A percentile compares a stretch with the other conserved stretches of the same genome.
Evolutionary conservation across 2,888 invertebrate species (phyloP).

Genomic region (Dusona sp.): DNA sequence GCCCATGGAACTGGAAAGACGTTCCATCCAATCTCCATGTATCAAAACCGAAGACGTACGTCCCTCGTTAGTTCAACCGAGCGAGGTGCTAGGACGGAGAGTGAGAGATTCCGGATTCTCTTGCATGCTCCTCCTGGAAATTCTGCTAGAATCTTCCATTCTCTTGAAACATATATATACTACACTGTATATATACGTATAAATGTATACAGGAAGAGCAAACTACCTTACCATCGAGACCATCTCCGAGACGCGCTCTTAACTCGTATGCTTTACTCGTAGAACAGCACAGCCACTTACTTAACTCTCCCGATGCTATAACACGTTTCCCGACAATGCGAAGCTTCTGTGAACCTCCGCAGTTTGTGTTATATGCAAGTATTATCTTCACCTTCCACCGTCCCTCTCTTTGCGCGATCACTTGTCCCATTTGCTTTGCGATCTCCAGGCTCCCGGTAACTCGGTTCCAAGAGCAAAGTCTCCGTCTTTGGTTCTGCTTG

Average conservation of each 20-base stretch:
- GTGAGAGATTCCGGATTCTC: slow-evolving; percentile 21
- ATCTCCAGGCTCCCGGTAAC: slow-evolving; percentile 28
- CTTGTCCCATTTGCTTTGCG: slow-evolving; percentile 60
- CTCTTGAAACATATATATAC: slow-evolving; percentile 5
- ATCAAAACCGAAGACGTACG: slow-evolving; percentile 79
- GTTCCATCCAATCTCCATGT: slow-evolving; percentile 77
- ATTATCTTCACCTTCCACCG: slow-evolving; percentile 56
- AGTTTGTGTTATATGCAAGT: slow-evolving; percentile 51
- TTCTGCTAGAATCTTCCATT: slow-evolving; percentile 16
- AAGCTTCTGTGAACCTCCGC: slow-evolving; percentile 43
- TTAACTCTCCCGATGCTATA: slow-evolving; percentile 61
- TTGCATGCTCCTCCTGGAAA: slow-evolving; percentile 19
- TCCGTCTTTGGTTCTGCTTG: slow-evolving; percentile 36
- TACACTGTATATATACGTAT: neutral
- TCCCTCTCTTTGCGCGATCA: slow-evolving; percentile 35
- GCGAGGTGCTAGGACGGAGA: slow-evolving; percentile 58
- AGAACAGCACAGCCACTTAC: slow-evolving; percentile 58
- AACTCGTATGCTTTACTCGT: slow-evolving; percentile 12
- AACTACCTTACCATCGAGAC: slow-evolving; percentile 23
- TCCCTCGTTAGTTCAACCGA: slow-evolving; percentile 75
- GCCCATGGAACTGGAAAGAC: slow-evolving; percentile 61
- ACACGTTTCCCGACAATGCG: slow-evolving; percentile 64
- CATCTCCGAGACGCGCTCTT: slow-evolving; percentile 20
- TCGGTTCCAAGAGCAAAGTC: slow-evolving; percentile 22
- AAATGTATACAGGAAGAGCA: neutral